Evolutionary conservation across 2,113 vertebrate genomes (phyloP).

Genomic region (Mesembrinibis cayennensis): DNA sequence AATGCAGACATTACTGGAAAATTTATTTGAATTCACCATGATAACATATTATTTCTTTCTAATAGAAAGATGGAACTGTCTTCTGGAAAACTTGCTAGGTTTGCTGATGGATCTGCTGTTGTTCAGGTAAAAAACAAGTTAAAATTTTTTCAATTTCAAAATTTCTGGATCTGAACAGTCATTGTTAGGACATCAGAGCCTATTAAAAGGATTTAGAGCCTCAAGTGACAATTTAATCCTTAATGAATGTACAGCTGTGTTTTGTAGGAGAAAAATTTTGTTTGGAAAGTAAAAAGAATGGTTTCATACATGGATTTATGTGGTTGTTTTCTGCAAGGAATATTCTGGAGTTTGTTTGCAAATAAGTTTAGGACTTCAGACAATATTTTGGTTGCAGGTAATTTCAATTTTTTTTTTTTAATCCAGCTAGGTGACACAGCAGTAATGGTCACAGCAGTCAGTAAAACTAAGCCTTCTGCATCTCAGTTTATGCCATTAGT

Average conservation of each 20-base stretch:
- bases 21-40: fast-evolving
- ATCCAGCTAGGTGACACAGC: slow-evolving; percentile 90
- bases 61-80: slow-evolving; percentile 90
- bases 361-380: not conserved
- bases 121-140: slow-evolving; percentile 79
- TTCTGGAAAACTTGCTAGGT: slow-evolving; percentile 89
- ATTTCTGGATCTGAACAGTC: not conserved
- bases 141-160: not conserved
- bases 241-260: not conserved
- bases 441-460: slow-evolving; percentile 97
- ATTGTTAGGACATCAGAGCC: not conserved
- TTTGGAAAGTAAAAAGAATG: not conserved
- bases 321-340: not conserved
- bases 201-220: not conserved
- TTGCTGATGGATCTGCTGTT: slow-evolving; percentile 94
- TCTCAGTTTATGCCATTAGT: slow-evolving; percentile 96
- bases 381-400: not conserved
- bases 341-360: not conserved
- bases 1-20: not conserved
- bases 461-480: slow-evolving; percentile 89
- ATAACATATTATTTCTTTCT: not conserved
- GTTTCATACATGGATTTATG: fast-evolving
- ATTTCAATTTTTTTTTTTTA: not conserved
- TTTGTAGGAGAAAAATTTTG: not conserved
- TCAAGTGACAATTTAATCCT: not conserved